These are phyloP conservation scores for Eupeodes corollae DNA, from an alignment of 1,140 invertebrate species.

Conservation along the genomic window DNA sequence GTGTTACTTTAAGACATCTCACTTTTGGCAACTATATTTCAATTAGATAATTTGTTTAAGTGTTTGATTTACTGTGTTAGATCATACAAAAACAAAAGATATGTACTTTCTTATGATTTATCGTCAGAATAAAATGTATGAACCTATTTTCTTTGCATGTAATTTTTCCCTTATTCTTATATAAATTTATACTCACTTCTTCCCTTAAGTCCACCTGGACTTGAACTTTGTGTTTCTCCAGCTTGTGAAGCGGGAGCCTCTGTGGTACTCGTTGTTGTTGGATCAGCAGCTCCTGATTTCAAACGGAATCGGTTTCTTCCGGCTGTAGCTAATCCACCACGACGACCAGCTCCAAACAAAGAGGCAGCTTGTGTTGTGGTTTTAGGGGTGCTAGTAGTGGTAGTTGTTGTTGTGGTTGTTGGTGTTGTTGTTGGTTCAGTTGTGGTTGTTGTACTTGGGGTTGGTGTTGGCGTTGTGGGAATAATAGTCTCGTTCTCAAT, in stretches of 20 bases:
- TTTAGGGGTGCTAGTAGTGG: constrained; percentile 45
- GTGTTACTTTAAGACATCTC: no score
- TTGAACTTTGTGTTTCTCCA: constrained; percentile 13
- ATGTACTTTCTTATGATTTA: no score
- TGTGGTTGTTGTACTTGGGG: constrained; percentile 41
- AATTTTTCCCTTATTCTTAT: no score
- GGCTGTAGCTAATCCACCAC: constrained; percentile 12
- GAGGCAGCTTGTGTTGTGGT: constrained; percentile 42
- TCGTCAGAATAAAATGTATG: no score
- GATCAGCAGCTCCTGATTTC: constrained; percentile 28
- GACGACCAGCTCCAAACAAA: constrained; percentile 32
- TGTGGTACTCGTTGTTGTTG: constrained; percentile 23
- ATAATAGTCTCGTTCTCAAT: constrained; percentile 31
- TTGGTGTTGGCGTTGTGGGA: constrained; percentile 41
- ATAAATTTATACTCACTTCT: no score
- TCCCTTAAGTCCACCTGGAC: no score
- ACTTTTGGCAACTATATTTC: no score
- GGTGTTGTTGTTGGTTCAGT: constrained; percentile 45
- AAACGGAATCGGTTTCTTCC: constrained; percentile 33
- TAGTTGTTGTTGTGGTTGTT: constrained; percentile 43
- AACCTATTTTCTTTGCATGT: no score
- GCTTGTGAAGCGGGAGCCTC: constrained; percentile 33
- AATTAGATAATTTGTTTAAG: no score
- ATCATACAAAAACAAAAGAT: no score
- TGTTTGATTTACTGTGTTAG: no score